phyloP scores from a whole-genome alignment of 2,797 vertebrate genomes.

The Brachyrhaphis roseni region DNA sequence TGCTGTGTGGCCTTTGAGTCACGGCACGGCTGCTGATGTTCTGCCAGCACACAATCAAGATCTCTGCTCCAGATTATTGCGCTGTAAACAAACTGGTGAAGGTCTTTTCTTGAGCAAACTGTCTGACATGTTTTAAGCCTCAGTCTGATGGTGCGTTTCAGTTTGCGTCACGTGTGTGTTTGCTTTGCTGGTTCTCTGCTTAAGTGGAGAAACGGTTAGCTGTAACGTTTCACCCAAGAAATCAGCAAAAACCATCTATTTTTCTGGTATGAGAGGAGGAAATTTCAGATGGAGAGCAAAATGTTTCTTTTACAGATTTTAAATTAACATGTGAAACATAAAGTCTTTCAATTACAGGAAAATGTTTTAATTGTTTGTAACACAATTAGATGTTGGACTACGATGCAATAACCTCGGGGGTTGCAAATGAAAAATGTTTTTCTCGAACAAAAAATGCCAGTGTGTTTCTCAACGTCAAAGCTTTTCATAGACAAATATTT shows the following conservation, averaged over 20 bases:
- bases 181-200: slow-evolving; percentile 22
- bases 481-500: slow-evolving; percentile 31
- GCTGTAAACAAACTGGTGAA: slow-evolving; percentile 74
- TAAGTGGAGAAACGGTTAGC: slow-evolving; percentile 4
- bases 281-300: slow-evolving; percentile 5
- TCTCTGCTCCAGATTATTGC: slow-evolving; percentile 71
- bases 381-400: slow-evolving; percentile 9
- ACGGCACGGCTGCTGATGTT: slow-evolving; percentile 62
- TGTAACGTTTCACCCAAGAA: slow-evolving; percentile 17
- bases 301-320: slow-evolving; percentile 23
- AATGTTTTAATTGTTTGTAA: slow-evolving; percentile 5
- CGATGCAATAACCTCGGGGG: slow-evolving; percentile 16
- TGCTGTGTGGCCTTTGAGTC: slow-evolving; percentile 46
- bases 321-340: slow-evolving; percentile 27
- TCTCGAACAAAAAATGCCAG: not conserved
- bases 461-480: slow-evolving; percentile 16
- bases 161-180: not conserved
- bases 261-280: not conserved
- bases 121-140: slow-evolving; percentile 40
- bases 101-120: slow-evolving; percentile 37
- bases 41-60: slow-evolving; percentile 78
- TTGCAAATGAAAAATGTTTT: not conserved
- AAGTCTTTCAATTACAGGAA: not conserved
- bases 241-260: slow-evolving; percentile 22
- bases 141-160: slow-evolving; percentile 1